phyloP scores from a whole-genome alignment of 2,888 invertebrate species.

The Cryptocephalus moraei region DNA sequence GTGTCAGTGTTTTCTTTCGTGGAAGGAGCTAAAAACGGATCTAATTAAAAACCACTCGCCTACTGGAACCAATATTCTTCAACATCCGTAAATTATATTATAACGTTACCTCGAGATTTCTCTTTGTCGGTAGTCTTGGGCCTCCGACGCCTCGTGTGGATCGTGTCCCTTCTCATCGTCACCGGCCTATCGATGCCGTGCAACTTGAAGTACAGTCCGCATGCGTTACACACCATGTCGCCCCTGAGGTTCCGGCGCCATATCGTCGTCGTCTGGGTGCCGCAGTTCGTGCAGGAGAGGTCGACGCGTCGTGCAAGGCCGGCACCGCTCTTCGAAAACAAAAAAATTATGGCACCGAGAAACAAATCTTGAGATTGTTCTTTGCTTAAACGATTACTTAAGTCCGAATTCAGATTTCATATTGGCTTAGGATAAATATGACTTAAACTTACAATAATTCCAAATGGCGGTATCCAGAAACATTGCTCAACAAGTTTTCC shows the following conservation, averaged over 20 bases:
- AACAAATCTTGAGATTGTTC: no score
- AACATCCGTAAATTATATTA: no score
- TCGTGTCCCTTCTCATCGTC: conserved; percentile 93
- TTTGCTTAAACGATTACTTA: no score
- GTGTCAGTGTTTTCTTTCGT: conserved; percentile 20
- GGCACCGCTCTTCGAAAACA: conserved; percentile 11
- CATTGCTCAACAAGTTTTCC: no score
- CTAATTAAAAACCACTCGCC: no score
- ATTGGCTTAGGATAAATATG: no score
- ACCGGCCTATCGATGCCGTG: conserved; percentile 89
- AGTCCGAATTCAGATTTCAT: no score
- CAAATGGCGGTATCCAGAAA: no score
- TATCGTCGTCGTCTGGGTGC: conserved; percentile 93
- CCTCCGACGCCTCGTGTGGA: conserved; percentile 85
- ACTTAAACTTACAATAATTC: no score
- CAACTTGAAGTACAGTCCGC: conserved; percentile 94
- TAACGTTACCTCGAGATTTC: conserved; percentile 12
- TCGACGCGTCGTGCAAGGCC: conserved; percentile 55
- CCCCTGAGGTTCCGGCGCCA: conserved; percentile 95
- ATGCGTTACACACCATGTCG: conserved; percentile 98
- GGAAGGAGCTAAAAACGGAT: no score
- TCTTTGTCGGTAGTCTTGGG: conserved; percentile 50
- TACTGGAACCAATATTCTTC: no score
- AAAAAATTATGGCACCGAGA: no score
- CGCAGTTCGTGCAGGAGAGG: conserved; percentile 90